Evolutionary conservation across 92 coral and sea anemone genomes (phyloP).

Genomic region (Parazoanthus swiftii): DNA sequence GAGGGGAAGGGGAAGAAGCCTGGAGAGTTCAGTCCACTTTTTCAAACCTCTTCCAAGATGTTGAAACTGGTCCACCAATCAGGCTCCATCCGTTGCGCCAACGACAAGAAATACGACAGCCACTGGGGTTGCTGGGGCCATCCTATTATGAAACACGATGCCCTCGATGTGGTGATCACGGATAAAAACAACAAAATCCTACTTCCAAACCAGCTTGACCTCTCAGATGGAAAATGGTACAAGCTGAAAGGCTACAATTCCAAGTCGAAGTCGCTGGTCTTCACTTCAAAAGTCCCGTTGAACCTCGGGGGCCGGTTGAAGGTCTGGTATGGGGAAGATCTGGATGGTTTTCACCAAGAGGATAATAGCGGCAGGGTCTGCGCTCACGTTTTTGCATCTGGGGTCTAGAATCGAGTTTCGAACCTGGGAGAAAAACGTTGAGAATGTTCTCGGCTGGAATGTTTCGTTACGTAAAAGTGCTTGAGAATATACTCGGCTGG

Average conservation of each 20-base stretch:
- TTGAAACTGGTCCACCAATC: conserved; percentile 12
- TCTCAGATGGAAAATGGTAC: background rate
- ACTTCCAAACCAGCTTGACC: no score
- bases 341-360: background rate
- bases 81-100: conserved; percentile 14
- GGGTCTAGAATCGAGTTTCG: background rate
- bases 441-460: background rate
- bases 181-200: background rate
- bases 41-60: background rate
- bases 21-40: background rate
- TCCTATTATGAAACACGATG: background rate
- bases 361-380: conserved; percentile 9
- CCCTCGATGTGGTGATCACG: background rate
- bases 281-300: background rate
- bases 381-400: background rate
- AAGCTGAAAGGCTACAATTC: no score
- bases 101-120: background rate
- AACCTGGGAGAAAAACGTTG: background rate
- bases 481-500: no score
- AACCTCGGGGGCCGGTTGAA: background rate
- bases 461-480: no score
- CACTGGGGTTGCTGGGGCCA: conserved; percentile 24
- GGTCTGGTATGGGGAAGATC: background rate
- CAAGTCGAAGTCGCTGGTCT: background rate
- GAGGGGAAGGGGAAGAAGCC: background rate